phyloP scores from a whole-genome alignment of 2,888 invertebrate genomes.

The Drosophila paramelanica region DNA sequence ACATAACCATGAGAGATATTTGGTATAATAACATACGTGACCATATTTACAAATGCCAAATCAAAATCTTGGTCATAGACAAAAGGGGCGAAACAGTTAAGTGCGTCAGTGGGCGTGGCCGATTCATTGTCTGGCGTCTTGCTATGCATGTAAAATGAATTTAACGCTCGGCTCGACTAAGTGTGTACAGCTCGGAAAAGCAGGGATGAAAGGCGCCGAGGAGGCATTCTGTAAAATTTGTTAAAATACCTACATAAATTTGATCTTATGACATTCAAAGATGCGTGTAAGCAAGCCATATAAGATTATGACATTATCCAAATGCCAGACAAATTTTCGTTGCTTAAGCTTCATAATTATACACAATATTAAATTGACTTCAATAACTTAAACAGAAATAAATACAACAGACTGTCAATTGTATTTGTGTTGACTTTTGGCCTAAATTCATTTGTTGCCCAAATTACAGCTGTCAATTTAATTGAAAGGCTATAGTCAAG shows the following conservation, averaged over 20 bases:
- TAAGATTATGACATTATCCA: conserved; percentile 17
- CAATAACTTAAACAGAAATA: conserved; percentile 9
- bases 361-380: conserved; percentile 15
- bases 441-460: neutral
- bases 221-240: conserved; percentile 61
- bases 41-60: conserved; percentile 79
- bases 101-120: conserved; percentile 22
- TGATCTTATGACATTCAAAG: conserved; percentile 48
- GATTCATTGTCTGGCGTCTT: conserved; percentile 55
- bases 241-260: conserved; percentile 68
- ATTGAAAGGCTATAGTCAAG: neutral
- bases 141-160: conserved; percentile 71
- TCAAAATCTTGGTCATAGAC: conserved; percentile 61
- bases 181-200: neutral
- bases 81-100: conserved; percentile 20
- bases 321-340: conserved; percentile 35
- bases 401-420: conserved; percentile 1
- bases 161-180: conserved; percentile 40
- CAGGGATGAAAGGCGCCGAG: neutral
- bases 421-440: neutral
- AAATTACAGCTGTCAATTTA: conserved; percentile 5
- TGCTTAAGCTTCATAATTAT: conserved; percentile 13
- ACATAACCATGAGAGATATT: conserved; percentile 77
- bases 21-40: conserved; percentile 80
- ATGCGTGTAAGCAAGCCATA: conserved; percentile 2